Percentiles rank a stretch among this genome's conserved stretches.
phyloP scores from a whole-genome alignment of 92 coral and sea anemone genomes.

The Plumapathes pennacea region DNA sequence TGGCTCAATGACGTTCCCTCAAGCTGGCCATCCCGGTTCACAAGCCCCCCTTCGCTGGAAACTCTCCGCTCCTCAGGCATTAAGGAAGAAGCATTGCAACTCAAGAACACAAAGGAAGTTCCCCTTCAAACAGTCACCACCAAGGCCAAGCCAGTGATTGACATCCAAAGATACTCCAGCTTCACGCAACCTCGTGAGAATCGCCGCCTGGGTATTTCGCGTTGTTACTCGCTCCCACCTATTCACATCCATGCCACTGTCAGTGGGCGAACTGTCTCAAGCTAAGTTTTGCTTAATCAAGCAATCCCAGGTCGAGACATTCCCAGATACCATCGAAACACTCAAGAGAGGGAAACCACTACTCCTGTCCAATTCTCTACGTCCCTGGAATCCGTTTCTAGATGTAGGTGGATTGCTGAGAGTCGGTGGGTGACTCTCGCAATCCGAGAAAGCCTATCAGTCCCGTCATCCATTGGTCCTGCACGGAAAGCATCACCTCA shows the following conservation, averaged over 20 bases:
- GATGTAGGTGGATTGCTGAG: constrained; percentile 47
- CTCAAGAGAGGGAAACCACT: constrained; percentile 26
- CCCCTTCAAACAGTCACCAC: constrained; percentile 23
- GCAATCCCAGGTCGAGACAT: constrained; percentile 32
- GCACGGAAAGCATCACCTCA: constrained; percentile 34
- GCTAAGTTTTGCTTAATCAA: constrained; percentile 39
- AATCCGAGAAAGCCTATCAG: constrained; percentile 11
- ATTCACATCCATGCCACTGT: too few relatives aligned
- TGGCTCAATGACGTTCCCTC: constrained; percentile 30
- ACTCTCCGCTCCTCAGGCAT: constrained; percentile 17
- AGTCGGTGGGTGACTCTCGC: constrained; percentile 62
- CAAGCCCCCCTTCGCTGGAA: constrained; percentile 35
- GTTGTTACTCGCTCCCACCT: too few relatives aligned
- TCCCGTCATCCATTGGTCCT: constrained; percentile 50
- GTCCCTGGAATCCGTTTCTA: constrained; percentile 46
- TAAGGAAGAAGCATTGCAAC: constrained; percentile 22
- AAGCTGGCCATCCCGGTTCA: constrained; percentile 27
- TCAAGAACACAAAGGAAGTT: constrained; percentile 33
- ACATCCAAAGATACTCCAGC: constrained; percentile 37
- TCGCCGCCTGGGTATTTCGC: constrained; percentile 40
- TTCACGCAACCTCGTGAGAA: constrained; percentile 26
- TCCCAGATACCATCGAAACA: constrained; percentile 14
- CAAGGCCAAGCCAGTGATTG: constrained; percentile 14
- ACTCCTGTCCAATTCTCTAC: constrained; percentile 10
- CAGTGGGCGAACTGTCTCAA: constrained; percentile 28